phyloP scores from a whole-genome alignment of 2,113 vertebrate species.

The Zootoca vivipara region DNA sequence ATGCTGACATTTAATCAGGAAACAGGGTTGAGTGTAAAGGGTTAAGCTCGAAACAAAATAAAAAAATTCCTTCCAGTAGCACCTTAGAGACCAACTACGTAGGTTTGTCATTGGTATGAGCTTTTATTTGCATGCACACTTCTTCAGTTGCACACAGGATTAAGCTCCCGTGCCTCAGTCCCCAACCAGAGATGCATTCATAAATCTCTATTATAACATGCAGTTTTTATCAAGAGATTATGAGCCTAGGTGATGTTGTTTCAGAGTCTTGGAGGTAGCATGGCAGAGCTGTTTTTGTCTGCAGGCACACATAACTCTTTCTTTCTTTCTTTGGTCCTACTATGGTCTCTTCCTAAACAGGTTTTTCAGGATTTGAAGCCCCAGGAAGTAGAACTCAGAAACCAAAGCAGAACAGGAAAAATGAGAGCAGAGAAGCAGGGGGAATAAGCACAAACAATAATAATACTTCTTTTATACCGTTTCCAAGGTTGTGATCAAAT shows the following conservation, averaged over 20 bases:
- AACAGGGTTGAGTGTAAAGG: too few relatives aligned
- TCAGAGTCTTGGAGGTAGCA: neutral
- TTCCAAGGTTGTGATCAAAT: neutral
- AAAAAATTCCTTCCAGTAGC: too few relatives aligned
- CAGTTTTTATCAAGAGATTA: neutral
- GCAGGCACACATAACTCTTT: neutral
- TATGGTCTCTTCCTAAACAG: neutral
- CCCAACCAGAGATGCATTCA: neutral
- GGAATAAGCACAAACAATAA: neutral
- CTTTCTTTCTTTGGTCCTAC: neutral
- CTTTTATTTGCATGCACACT: too few relatives aligned
- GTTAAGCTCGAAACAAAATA: too few relatives aligned
- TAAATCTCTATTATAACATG: neutral
- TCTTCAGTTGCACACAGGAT: too few relatives aligned
- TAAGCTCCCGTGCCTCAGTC: too few relatives aligned
- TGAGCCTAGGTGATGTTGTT: neutral
- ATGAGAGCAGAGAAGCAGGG: neutral
- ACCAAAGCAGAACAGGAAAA: neutral
- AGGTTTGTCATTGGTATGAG: too few relatives aligned
- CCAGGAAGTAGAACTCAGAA: neutral
- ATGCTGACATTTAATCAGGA: too few relatives aligned
- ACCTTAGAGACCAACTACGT: too few relatives aligned
- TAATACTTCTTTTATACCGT: neutral
- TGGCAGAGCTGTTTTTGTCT: neutral
- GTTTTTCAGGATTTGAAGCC: neutral